These are phyloP conservation scores for Seira musarum DNA, from an alignment of 2,888 invertebrate genomes.

Conservation along the genomic window DNA sequence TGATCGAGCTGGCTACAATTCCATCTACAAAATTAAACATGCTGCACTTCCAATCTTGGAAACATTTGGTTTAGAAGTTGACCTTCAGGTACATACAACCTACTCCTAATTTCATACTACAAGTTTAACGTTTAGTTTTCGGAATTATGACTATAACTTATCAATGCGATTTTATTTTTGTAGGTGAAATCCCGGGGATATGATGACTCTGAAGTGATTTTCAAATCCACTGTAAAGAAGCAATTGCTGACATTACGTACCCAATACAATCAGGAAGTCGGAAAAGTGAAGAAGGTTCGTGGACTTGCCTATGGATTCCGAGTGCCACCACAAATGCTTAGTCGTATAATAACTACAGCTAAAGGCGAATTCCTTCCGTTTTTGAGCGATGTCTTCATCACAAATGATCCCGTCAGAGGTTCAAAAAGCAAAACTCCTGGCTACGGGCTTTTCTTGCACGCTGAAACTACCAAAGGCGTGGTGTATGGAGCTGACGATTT, in stretches of 20 bases:
- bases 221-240: conserved; percentile 90
- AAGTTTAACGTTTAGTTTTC: no score
- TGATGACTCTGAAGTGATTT: conserved; percentile 79
- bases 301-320: conserved; percentile 92
- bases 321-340: conserved; percentile 94
- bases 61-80: conserved; percentile 67
- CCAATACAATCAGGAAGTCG: conserved; percentile 77
- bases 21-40: conserved; percentile 68
- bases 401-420: conserved; percentile 93
- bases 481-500: conserved; percentile 67
- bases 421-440: conserved; percentile 87
- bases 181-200: conserved; percentile 65
- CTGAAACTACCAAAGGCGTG: conserved; percentile 67
- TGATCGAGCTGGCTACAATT: conserved; percentile 65
- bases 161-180: no score
- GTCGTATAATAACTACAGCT: conserved; percentile 93
- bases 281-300: conserved; percentile 94
- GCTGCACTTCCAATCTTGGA: conserved; percentile 68
- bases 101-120: no score
- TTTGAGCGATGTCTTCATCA: conserved; percentile 95
- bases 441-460: conserved; percentile 70
- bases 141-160: no score
- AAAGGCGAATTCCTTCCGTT: conserved; percentile 93
- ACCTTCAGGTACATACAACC: conserved; percentile 67
- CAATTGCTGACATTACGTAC: conserved; percentile 83